Evolutionary conservation across 2,797 vertebrate genomes (phyloP).

Genomic region (Rhabdomys pumilio): DNA sequence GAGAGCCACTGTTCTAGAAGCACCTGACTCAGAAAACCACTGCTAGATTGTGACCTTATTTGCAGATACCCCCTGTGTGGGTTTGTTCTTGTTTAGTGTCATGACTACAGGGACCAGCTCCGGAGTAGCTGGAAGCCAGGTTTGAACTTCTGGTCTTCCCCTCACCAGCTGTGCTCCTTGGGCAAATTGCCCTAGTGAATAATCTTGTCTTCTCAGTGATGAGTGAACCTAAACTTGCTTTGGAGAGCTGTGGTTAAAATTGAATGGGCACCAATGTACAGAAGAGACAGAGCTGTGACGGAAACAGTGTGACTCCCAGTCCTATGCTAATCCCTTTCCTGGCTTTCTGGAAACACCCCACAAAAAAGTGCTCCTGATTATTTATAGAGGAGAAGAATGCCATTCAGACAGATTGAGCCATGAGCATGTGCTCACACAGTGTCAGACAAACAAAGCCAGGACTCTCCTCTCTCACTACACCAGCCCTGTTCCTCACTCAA

Average conservation of each 20-base stretch:
- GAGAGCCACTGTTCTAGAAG: not conserved
- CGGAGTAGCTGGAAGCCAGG: not conserved
- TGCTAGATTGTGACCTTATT: not conserved
- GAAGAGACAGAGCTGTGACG: not conserved
- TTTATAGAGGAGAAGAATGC: slow-evolving; percentile 7
- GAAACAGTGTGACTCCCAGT: not conserved
- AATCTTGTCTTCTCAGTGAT: not conserved
- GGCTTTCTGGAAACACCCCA: not conserved
- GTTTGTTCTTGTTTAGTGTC: not conserved
- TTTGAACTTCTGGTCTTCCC: not conserved
- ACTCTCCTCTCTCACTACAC: not conserved
- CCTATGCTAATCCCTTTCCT: not conserved
- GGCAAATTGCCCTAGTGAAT: not conserved
- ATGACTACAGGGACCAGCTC: not conserved
- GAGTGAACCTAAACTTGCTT: slow-evolving; percentile 31
- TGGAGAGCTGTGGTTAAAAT: not conserved
- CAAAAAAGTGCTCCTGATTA: not conserved
- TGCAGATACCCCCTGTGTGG: not conserved
- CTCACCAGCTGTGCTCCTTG: not conserved
- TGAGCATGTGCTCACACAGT: not conserved
- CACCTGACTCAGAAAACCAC: not conserved
- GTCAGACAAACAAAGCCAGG: not conserved
- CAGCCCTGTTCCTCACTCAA: not conserved
- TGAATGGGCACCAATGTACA: not conserved
- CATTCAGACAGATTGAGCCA: not conserved